Evolutionary conservation across 2,113 vertebrate species (phyloP).

Genomic region (Rhagologus leucostigma): DNA sequence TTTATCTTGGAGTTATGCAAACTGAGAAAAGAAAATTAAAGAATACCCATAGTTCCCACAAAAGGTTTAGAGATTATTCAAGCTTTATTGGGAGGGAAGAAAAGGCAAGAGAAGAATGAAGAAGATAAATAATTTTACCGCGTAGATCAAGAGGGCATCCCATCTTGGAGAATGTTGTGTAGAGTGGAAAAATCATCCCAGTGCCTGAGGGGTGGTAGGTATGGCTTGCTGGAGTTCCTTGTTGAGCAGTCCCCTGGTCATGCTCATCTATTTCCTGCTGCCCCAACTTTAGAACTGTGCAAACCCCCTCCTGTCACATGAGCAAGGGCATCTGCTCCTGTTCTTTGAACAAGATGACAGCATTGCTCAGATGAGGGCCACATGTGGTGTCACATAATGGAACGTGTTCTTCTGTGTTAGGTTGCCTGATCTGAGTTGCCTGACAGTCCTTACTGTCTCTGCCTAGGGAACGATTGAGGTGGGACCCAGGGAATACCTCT

Average conservation of each 20-base stretch:
- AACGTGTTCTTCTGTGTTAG: neutral
- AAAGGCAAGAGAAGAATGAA: neutral
- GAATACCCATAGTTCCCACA: neutral
- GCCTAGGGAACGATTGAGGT: neutral
- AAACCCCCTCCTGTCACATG: accelerated
- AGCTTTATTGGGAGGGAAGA: neutral
- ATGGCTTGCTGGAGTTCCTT: neutral
- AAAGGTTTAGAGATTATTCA: neutral
- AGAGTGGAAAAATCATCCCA: neutral
- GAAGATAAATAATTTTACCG: neutral
- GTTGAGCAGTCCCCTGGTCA: neutral
- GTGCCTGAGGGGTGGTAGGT: neutral
- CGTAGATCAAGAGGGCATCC: neutral
- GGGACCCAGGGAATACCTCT: neutral
- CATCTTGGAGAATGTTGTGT: neutral
- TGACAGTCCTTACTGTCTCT: neutral
- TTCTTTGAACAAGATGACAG: neutral
- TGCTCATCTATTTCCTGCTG: neutral
- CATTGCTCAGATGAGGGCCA: neutral
- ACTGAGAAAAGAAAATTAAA: constrained; percentile 10
- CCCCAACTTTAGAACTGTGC: neutral
- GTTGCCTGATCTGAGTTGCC: neutral
- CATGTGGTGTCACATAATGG: accelerated
- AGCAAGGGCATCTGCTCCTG: neutral
- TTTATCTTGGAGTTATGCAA: constrained; percentile 30